These are phyloP conservation scores for Hormaphis cornu DNA, from an alignment of 1,140 invertebrate species.

Conservation along the genomic window DNA sequence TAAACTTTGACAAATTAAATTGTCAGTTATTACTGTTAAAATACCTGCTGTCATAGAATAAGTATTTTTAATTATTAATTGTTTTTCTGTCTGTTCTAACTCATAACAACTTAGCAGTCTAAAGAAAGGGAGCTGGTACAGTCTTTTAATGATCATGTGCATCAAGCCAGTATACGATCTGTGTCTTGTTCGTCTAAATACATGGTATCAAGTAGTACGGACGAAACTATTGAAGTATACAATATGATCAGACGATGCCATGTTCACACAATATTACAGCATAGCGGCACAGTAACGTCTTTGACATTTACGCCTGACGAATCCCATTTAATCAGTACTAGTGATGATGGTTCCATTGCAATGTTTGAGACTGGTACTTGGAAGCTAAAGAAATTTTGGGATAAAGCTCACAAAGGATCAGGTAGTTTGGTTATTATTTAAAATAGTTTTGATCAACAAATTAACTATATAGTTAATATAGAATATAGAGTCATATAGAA, in stretches of 20 bases:
- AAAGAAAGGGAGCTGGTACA: constrained; percentile 46
- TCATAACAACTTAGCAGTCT: not conserved
- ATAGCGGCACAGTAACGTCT: constrained; percentile 58
- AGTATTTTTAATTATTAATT: not conserved
- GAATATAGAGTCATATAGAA: too few relatives aligned
- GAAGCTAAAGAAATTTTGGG: constrained; percentile 69
- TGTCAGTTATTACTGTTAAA: not conserved
- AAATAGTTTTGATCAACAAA: not conserved
- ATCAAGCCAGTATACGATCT: constrained; percentile 66
- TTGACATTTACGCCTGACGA: constrained; percentile 64
- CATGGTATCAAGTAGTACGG: constrained; percentile 77
- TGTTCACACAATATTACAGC: constrained; percentile 62
- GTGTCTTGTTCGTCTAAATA: constrained; percentile 60
- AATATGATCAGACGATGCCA: constrained; percentile 69
- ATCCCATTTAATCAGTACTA: constrained; percentile 68
- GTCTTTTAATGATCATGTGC: constrained; percentile 79
- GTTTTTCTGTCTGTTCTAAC: too few relatives aligned
- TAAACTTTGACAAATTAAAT: too few relatives aligned
- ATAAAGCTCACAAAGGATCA: constrained; percentile 57
- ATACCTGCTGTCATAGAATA: not conserved
- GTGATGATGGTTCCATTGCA: constrained; percentile 73
- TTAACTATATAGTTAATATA: too few relatives aligned
- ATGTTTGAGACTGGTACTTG: constrained; percentile 74
- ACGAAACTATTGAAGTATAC: constrained; percentile 80
- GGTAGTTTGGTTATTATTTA: constrained; percentile 30